Percentiles rank a stretch among this genome's conserved stretches.
Conservation (phyloP, 2,797 vertebrate species). For the Oreortyx pictus region DNA sequence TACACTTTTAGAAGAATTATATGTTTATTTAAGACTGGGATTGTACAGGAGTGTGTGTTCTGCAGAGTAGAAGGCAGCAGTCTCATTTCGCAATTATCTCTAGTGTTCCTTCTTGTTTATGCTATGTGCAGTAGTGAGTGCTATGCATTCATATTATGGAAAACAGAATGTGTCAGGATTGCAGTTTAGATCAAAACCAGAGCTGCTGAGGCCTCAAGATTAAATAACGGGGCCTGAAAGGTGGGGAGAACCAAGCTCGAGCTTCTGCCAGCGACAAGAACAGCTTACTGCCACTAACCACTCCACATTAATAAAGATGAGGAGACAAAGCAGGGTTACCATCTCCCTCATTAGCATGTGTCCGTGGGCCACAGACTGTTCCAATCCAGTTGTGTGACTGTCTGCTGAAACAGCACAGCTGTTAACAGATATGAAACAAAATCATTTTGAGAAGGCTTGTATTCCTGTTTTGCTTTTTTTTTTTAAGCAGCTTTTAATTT, state of each 20-base stretch:
- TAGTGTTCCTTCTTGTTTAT: neutral
- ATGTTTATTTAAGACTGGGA: neutral
- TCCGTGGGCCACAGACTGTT: neutral
- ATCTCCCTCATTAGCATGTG: rapidly evolving
- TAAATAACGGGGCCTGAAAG: neutral
- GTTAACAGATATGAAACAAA: neutral
- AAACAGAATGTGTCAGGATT: neutral
- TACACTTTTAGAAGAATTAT: neutral
- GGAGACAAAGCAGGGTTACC: neutral
- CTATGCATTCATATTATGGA: neutral
- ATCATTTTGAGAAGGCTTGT: neutral
- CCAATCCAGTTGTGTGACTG: neutral
- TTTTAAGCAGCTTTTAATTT: no score
- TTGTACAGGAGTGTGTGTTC: neutral
- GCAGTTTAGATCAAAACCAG: neutral
- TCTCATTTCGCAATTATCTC: neutral
- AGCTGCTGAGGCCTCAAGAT: neutral
- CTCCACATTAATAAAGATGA: neutral
- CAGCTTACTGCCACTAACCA: neutral
- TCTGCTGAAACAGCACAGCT: neutral
- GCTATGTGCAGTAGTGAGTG: neutral
- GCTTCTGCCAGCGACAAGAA: rapidly evolving
- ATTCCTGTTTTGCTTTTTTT: neutral
- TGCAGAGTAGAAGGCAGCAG: neutral
- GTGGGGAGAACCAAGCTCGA: neutral